Evolutionary conservation across 2,113 vertebrate species (phyloP), one percentile per base, ranked within the genome.

Genomic region (Alligator sinensis): DNA sequence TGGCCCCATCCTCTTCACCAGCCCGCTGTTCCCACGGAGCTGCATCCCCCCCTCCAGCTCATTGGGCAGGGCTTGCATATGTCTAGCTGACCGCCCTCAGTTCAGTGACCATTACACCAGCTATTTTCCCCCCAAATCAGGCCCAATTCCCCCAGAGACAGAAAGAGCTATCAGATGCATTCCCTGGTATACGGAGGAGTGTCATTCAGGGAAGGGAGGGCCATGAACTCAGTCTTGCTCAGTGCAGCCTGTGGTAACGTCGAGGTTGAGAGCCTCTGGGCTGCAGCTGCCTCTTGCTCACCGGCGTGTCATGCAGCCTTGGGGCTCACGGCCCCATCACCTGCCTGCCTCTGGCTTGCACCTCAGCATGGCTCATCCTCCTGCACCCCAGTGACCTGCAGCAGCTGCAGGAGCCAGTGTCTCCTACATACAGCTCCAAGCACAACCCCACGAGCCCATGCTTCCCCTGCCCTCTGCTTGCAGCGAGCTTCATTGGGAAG

Each of bases 221-320:
- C n/a, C 66, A 34, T 70, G 66, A 70, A 34, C 66, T 21, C 66
- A 70, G 70, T 34, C 21, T 12, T 38, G 70, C 70, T 24, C 13
- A 21, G 30, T 7, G 12, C 6, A 5, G 30, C 34, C 34, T 6
- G 47, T 47, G 47, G 47, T 47, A 47, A 9, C 8, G 47, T 47
- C 9, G 47, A 47, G 47, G 47, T 9, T 47, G 80, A 85, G 80
- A 91, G 87, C 93, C 94, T 94, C 90, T 84, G 80, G 88, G 82
- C 62, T 89, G 90, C 88, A 94, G 61, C 76, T 88, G 25, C 13
- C 74, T 83, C 87, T 94, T 22, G n/a, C 59, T 84, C 77, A 86
- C 28, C 2, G 2, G 61, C 70, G 25, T 27, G 21, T 88, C 59
- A 80, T 3, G 1, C 0, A 0, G 59, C n/a, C 84, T 94, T 77